Base-by-base conservation (phyloP, 92 coral and sea anemone genomes). In the Parazoanthus darwini region DNA sequence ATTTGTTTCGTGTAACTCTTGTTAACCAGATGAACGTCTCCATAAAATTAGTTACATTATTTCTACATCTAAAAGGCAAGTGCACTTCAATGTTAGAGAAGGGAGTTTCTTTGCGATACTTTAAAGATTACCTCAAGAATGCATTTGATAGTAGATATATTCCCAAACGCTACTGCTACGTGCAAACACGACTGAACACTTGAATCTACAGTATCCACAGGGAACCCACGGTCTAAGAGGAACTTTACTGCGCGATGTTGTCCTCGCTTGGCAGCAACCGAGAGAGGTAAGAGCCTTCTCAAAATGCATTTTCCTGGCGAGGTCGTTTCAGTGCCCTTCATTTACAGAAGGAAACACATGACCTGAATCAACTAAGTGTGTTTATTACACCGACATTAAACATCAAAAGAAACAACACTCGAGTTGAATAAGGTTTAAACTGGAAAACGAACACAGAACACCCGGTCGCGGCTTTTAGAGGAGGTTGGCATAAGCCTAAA, bases 261-360 rank as follows among this genome's bases (percentile, higher is more conserved):
- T 44, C 92, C 90, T 48, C 96, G 85, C 74, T 93, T 89, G 25
- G 94, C 98, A 7, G 98, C 96, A 37, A 94, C 90, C 92, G 92
- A 58, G 10, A 95, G 90, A 20, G 98, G 93, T 37, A 92, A 90
- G 3, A 92, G 92, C 42, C 54, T 59, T 75, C 88, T 89, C 3
- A 91, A 91, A 43, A 56, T 59, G 75, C 88, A 91, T 5, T 39
- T 84, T 2, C 90, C 85, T 50, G 79, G 74, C 1, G 93, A 88
- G 43, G 48, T 81, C 16, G 88, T 76, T 22, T 79, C 79, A 33
- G 98, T 95, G 18, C 98, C 98, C 98, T 94, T 50, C 2, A 36
- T 48, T 10, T 23, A 63, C 26, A 5, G 70, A 63, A 5, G 43
- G 23, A 14, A 58, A 14, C 3, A 58, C 9, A 5, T 9, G 44